phyloP scores from a whole-genome alignment of 2,888 invertebrate genomes.

The Drosophila kuntzei region DNA sequence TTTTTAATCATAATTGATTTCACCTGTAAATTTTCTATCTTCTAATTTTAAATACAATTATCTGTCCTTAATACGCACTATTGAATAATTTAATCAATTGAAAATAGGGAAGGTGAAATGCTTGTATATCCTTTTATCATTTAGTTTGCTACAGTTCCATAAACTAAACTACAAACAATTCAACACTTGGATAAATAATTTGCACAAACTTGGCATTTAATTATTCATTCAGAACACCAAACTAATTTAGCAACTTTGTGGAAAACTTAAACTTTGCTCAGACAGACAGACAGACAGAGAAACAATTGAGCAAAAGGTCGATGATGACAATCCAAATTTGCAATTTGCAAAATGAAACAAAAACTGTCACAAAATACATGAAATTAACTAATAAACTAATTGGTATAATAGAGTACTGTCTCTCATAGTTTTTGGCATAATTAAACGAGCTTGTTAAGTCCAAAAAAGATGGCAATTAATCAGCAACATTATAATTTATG shows the following conservation, averaged over 20 bases:
- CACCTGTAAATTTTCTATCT: too few relatives aligned
- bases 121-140: conserved; percentile 12
- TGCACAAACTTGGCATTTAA: conserved; percentile 42
- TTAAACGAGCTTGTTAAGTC: conserved; percentile 50
- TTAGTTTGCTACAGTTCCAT: conserved; percentile 12
- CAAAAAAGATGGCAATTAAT: conserved; percentile 60
- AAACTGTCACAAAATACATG: conserved; percentile 2
- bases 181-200: conserved; percentile 34
- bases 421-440: conserved; percentile 35
- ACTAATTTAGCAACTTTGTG: conserved; percentile 48
- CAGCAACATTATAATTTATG: conserved; percentile 55
- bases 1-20: neutral
- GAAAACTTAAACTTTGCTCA: conserved; percentile 12
- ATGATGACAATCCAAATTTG: conserved; percentile 14
- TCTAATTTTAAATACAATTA: too few relatives aligned
- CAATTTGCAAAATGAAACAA: neutral
- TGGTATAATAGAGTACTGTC: conserved; percentile 10
- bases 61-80: neutral
- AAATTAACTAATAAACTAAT: conserved; percentile 13
- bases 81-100: conserved; percentile 1
- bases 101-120: neutral
- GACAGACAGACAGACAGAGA: conserved; percentile 1
- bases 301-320: conserved; percentile 11
- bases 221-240: conserved; percentile 57
- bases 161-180: conserved; percentile 35